Base-by-base conservation (phyloP, 2,797 vertebrate species). In the Pseudochaenichthys georgianus region DNA sequence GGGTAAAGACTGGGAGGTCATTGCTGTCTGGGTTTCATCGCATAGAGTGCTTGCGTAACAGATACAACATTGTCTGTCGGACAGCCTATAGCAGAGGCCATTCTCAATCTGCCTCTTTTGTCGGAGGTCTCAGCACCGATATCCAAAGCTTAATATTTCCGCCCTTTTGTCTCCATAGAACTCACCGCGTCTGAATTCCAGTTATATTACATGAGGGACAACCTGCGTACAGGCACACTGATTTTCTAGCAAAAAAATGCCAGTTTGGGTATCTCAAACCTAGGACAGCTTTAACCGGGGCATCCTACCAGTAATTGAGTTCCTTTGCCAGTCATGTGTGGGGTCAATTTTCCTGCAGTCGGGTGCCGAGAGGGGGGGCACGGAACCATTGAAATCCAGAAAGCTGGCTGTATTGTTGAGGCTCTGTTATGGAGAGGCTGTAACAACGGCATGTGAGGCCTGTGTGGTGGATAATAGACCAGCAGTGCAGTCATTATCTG, bases 301-400 rank as follows among this genome's bases (percentile, higher is more conserved):
- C 70, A 88, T 71, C 76, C 64, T 78, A 88, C 86, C 85, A 83
- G 87, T 85, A 88, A 90, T 90, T 87, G 89, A 90, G 87, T 83
- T 92, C 68, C 78, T 88, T 78, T 83, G 84, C 71, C 47, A 64
- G 87, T 78, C 46, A 73, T 57, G 73, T 19, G 45, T 13, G 45
- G 81, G 83, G 85, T 86, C 90, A 81, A 50, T 75, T 83, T 88
- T 73, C 58, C 28, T 78, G 78, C 71, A 76, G 74, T 79, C 64
- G 17, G 70, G 51, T 53, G 62, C 61, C 0, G 42, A 17, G 51
- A 51, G 42, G 17, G 61, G 52, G 59, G 41, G 55, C 3, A 47
- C 1, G 0, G 63, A 52, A 65, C 66, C 67, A 80, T 88, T 88
- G 84, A 87, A 90, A 84, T 85, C 68, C 70, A 74, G 75, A 80